Conservation (phyloP, 2,797 vertebrate genomes). For the Lithobates sylvaticus region DNA sequence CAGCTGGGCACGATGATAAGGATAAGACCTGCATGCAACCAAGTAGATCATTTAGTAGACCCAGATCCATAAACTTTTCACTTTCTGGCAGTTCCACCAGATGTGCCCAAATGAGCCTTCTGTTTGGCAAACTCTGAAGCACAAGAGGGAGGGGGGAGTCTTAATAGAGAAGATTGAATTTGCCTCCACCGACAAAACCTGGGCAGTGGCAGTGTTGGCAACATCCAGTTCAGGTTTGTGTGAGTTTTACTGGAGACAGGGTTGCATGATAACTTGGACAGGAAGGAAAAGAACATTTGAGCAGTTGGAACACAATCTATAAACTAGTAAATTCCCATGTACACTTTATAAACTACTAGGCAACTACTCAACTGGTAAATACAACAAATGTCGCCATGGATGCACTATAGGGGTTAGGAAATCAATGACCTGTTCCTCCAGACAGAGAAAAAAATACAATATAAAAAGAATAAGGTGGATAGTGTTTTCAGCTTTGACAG, state of each 20-base stretch:
- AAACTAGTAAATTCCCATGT: background rate
- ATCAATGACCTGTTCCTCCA: background rate
- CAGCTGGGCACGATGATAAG: no score
- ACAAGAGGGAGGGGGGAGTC: no score
- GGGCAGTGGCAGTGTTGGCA: no score
- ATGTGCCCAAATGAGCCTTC: no score
- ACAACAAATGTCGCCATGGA: constrained; percentile 26
- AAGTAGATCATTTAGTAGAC: no score
- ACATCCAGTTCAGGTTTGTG: background rate
- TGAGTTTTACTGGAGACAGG: background rate
- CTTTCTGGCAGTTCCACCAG: no score
- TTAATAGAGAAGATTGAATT: no score
- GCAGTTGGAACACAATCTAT: background rate
- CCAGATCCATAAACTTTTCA: no score
- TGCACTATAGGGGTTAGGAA: background rate
- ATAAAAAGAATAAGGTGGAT: background rate
- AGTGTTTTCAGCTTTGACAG: background rate
- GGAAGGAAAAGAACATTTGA: background rate
- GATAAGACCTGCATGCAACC: no score
- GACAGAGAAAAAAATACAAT: background rate
- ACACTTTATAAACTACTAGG: background rate
- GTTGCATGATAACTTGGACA: background rate
- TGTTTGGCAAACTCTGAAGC: no score
- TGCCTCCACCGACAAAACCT: no score
- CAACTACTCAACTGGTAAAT: background rate